These are phyloP conservation scores for Tipula confusa DNA, from an alignment of 2,888 invertebrate species.

Conservation along the genomic window DNA sequence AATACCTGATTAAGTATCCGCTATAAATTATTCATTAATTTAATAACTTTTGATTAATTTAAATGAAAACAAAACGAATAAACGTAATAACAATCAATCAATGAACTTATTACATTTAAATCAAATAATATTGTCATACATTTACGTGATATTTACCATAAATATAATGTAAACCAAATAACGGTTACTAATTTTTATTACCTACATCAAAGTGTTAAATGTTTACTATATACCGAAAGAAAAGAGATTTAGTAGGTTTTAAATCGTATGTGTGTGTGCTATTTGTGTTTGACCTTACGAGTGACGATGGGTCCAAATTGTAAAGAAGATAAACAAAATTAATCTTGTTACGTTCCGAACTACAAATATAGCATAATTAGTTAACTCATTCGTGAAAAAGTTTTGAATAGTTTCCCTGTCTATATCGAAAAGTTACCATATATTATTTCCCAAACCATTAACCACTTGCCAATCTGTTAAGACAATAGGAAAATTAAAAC, in stretches of 20 bases:
- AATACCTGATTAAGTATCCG: too few relatives aligned
- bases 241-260: too few relatives aligned
- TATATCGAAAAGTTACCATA: too few relatives aligned
- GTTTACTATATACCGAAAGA: too few relatives aligned
- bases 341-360: too few relatives aligned
- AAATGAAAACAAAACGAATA: conserved; percentile 4
- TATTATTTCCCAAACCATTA: not conserved
- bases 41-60: not conserved
- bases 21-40: not conserved
- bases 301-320: too few relatives aligned
- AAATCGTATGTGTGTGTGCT: too few relatives aligned
- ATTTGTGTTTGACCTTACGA: too few relatives aligned
- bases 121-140: not conserved
- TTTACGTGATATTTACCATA: not conserved
- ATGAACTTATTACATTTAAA: not conserved
- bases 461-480: not conserved
- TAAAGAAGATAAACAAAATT: not conserved
- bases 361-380: too few relatives aligned
- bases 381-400: too few relatives aligned
- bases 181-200: not conserved
- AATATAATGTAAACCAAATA: not conserved
- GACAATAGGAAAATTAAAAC: not conserved
- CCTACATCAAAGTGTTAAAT: not conserved
- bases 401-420: too few relatives aligned
- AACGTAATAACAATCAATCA: not conserved